Base-by-base conservation (phyloP, 64 coral and sea anemone species). In the Actinia equina region DNA sequence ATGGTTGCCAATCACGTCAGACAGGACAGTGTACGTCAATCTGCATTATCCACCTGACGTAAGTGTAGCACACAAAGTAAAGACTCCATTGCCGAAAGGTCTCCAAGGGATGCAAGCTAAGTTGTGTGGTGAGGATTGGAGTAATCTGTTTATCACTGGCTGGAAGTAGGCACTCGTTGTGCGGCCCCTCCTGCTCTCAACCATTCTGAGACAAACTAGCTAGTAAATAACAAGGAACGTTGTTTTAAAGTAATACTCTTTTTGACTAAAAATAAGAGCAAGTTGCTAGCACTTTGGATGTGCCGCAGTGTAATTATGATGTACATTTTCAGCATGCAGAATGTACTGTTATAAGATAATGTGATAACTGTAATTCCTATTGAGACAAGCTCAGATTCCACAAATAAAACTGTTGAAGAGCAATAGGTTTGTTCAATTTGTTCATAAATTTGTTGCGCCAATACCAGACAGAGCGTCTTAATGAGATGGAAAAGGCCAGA, bases 61-160 rank as follows among this genome's bases (percentile, higher is more conserved):
- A 30, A 37, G 69, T 16, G 27, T 74, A 16, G 69, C 69, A 15
- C 69, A 74, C 27, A 74, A 74, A 74, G 9, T 11, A 15, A 74
- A 30, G n/a, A 14, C 26, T 3, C 25, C 69, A 74, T 2, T 30
- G 6, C 25, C 69, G 9, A 74, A 74, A 41, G 10, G 14, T 10
- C 2, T 12, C 27, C 13, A 27, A 12, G 25, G 25, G 14, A 13
- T 74, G 69, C 1, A 26, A 15, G 20, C 25, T 74, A 41, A 11
- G 12, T 14, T 49, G 46, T 49, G n/a, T 13, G 13, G 11, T 74
- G 69, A 25, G 1, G 69, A 74, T 41, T 74, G 69, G 69, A 74
- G 69, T 74, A n/a, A 74, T n/a, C 25, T 74, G 69, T 74, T 74
- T 41, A 41, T 74, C 26, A 74, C 69, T 41, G 69, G 69, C 69